Percentiles rank a stretch among this genome's conserved stretches.
Conservation (phyloP, 2,113 vertebrate species). For the Apistogramma diplotaenia region DNA sequence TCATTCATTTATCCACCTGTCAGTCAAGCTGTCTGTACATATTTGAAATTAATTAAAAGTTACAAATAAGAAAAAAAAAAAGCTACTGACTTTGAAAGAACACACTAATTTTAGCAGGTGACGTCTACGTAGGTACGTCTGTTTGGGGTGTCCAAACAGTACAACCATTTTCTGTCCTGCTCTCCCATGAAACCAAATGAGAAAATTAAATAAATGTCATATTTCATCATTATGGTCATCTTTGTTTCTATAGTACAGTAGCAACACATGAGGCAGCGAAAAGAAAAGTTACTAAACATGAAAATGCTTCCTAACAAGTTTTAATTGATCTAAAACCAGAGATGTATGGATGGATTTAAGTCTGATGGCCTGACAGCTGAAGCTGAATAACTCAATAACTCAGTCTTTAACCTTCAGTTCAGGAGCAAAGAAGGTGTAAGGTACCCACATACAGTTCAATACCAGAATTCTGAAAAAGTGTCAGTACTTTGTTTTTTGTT, state of each 20-base stretch:
- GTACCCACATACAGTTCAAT: neutral
- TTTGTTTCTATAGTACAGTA: neutral
- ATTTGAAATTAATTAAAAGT: slow-evolving; percentile 29
- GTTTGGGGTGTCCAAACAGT: neutral
- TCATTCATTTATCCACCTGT: slow-evolving; percentile 8
- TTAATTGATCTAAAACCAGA: neutral
- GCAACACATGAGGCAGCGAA: neutral
- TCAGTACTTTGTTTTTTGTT: no score
- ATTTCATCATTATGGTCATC: neutral
- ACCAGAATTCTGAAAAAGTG: neutral
- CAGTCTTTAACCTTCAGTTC: neutral
- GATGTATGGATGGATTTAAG: neutral
- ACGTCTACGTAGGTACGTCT: neutral
- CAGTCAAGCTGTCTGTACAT: neutral
- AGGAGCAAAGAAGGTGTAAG: neutral
- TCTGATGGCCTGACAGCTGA: neutral
- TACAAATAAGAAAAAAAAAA: neutral
- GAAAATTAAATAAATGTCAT: neutral
- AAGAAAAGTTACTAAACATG: neutral
- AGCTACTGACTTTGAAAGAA: neutral
- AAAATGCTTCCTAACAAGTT: accelerated
- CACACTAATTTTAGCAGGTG: neutral
- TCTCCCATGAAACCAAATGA: neutral
- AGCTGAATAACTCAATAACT: neutral
- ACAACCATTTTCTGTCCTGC: neutral